Percentiles rank a stretch among this genome's conserved stretches.
Conservation (phyloP, 1,140 invertebrate genomes). For the Coptotermes formosanus region DNA sequence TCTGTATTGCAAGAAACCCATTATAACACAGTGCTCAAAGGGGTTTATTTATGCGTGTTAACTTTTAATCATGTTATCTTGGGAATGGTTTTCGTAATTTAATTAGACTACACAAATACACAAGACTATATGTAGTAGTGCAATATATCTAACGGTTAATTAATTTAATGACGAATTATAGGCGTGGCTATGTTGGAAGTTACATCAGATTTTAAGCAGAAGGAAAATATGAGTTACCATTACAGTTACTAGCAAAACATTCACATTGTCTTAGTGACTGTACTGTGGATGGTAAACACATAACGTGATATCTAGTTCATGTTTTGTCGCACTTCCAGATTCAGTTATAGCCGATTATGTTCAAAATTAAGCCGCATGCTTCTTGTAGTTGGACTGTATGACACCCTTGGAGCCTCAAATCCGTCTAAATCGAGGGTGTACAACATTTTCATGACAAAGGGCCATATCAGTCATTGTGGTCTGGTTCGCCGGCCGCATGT, state of each 20-base stretch:
- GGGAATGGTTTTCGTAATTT: slow-evolving; percentile 26
- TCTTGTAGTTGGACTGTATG: too few species aligned
- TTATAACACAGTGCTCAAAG: not conserved
- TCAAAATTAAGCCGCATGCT: too few species aligned
- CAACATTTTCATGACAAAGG: too few species aligned
- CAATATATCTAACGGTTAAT: not conserved
- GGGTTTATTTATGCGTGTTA: slow-evolving; percentile 27
- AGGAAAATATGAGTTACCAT: not conserved
- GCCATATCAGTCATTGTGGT: too few species aligned
- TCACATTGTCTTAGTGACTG: too few species aligned
- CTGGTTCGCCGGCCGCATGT: too few species aligned
- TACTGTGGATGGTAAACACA: too few species aligned
- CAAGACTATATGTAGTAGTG: not conserved
- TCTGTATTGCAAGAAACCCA: not conserved
- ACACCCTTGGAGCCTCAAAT: too few species aligned
- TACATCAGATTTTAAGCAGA: not conserved
- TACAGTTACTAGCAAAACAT: too few species aligned
- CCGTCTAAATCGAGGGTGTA: too few species aligned
- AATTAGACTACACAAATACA: not conserved
- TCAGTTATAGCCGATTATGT: not conserved
- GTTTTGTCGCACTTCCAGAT: not conserved
- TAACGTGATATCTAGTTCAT: too few species aligned
- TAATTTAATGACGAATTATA: not conserved
- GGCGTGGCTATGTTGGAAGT: too few species aligned
- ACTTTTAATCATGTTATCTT: slow-evolving; percentile 28